phyloP scores from a whole-genome alignment of 1,140 invertebrate genomes.

The Nasonia vitripennis region DNA sequence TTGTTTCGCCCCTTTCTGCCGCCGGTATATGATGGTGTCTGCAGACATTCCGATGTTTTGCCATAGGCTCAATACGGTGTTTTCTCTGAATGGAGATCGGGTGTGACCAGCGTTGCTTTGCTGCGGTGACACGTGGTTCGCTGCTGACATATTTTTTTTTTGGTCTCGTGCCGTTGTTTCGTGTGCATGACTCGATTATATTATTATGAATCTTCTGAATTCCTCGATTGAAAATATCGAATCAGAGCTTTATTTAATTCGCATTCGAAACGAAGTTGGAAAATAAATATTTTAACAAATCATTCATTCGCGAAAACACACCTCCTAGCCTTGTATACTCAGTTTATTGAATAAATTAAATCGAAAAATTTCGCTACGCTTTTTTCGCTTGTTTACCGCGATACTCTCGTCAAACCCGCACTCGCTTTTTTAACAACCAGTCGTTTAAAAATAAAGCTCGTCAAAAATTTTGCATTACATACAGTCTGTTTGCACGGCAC shows the following conservation, averaged over 20 bases:
- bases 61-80: background rate
- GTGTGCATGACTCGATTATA: no score
- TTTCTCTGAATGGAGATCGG: background rate
- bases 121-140: background rate
- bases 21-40: background rate
- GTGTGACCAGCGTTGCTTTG: background rate
- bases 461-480: background rate
- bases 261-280: no score
- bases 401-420: background rate
- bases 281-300: no score
- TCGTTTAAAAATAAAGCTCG: background rate
- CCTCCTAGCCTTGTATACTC: no score
- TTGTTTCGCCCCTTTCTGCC: background rate
- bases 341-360: no score
- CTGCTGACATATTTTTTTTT: background rate
- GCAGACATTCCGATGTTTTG: conserved; percentile 25
- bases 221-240: no score
- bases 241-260: no score
- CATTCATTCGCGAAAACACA: no score
- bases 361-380: background rate
- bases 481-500: background rate
- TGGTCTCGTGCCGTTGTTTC: background rate
- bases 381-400: background rate
- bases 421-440: background rate
- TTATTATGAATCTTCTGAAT: no score